Evolutionary conservation across 2,797 vertebrate genomes (phyloP), one percentile per base, ranked within the genome.

Genomic region (Hyperoplus lanceolatus): DNA sequence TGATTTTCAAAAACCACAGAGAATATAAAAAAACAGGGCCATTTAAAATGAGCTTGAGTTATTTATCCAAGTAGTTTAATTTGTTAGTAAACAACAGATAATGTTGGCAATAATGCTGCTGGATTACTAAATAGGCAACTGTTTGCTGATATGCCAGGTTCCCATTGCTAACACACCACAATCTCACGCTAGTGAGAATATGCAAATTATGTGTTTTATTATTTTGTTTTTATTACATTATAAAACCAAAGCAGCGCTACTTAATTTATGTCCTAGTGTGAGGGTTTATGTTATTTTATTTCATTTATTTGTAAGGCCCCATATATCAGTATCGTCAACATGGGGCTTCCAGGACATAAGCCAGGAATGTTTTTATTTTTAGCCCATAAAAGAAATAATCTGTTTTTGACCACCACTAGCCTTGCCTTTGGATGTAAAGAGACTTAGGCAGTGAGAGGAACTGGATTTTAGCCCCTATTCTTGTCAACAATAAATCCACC

Each of bases 1-100:
- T 64, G 67, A 48, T 77, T 53, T 70, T 73, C 6, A 72, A 42
- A 64, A 74, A 82, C 71, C 63, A 62, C 71, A 53, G 54, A 7
- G 15, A 65, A 64, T 11, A 62, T 69, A 8, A 54, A 65, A 79
- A 79, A 45, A 69, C 46, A 18, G 18, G 46, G 14, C 8, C 36
- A 46, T 62, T 74, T 14, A 39, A 36, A 57, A 29, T 18, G 10
- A 63, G 42, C 2, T 46, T 39, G 50, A 36, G 58, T 76, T 39
- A 6, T 76, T 53, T 49, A 63, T 5, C 8, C 41, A 55, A 48
- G n/a, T 48, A 45, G 8, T 46, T 53, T 15, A 36, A 73, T 29
- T 29, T 46, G 55, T 60, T 69, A 39, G 48, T 29, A 29, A 29
- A 48, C 45, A 11, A 36, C 42, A 14, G 13, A 2, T 8, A 29